phyloP scores from a whole-genome alignment of 2,113 vertebrate species.

The Cygnus buccinator region DNA sequence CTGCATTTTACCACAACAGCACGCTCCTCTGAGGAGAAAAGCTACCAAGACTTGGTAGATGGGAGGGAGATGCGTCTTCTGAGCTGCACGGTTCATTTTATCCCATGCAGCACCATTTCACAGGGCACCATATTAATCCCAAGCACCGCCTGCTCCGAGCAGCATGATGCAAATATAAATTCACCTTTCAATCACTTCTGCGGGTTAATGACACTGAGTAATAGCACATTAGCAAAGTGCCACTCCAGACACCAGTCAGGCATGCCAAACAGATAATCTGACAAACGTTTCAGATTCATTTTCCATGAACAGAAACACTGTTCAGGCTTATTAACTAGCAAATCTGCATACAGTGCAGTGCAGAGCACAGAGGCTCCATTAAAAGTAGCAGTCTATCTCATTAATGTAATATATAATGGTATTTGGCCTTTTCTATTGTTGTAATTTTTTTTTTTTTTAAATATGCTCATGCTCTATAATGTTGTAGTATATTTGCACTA shows the following conservation, averaged over 20 bases:
- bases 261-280: slow-evolving; percentile 83
- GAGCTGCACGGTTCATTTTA: slow-evolving; percentile 22
- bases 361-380: slow-evolving; percentile 66
- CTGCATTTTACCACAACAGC: background rate
- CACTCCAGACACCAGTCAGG: slow-evolving; percentile 81
- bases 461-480: slow-evolving; percentile 8
- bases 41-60: background rate
- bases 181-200: slow-evolving; percentile 82
- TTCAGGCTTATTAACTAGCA: slow-evolving; percentile 82
- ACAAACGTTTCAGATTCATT: slow-evolving; percentile 81
- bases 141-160: slow-evolving; percentile 40
- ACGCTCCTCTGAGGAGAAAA: background rate
- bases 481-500: slow-evolving; percentile 55
- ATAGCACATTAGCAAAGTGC: slow-evolving; percentile 84
- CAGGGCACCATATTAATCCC: slow-evolving; percentile 42
- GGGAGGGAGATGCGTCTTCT: background rate
- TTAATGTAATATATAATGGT: slow-evolving; percentile 80
- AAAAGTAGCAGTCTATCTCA: slow-evolving; percentile 77
- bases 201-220: slow-evolving; percentile 85
- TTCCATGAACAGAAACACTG: slow-evolving; percentile 80
- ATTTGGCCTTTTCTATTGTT: slow-evolving; percentile 72
- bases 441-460: slow-evolving; percentile 37
- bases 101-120: slow-evolving; percentile 40
- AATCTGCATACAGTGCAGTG: slow-evolving; percentile 76
- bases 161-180: slow-evolving; percentile 72